Evolutionary conservation across 2,113 vertebrate species (phyloP).

Genomic region (Polypterus senegalus): DNA sequence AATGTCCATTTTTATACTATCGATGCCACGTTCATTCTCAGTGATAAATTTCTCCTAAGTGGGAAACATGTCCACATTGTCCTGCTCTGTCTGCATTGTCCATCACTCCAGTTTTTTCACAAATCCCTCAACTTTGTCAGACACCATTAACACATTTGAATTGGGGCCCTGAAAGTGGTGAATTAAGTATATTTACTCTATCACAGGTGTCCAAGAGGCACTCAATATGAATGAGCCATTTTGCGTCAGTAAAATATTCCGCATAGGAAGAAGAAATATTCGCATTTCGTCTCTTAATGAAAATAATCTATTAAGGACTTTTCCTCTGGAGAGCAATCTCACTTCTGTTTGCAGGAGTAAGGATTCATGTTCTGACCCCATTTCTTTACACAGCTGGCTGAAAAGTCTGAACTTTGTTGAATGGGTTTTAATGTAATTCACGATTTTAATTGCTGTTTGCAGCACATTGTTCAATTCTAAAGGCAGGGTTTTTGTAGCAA

Average conservation of each 20-base stretch:
- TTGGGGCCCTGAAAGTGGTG: not conserved
- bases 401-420: not conserved
- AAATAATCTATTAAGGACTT: not conserved
- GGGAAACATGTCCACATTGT: not conserved
- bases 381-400: not conserved
- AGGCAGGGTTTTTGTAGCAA: not conserved
- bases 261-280: not conserved
- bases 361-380: not conserved
- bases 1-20: not conserved
- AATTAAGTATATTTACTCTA: not conserved
- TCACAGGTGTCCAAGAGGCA: not conserved
- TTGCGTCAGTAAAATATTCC: not conserved
- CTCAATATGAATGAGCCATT: not conserved
- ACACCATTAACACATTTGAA: not conserved
- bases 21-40: not conserved
- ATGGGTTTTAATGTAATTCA: not conserved
- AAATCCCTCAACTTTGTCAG: not conserved
- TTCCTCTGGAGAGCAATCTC: not conserved
- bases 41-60: not conserved
- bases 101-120: not conserved
- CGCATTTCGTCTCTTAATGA: not conserved
- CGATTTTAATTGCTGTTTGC: not conserved
- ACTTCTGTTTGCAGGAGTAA: not conserved
- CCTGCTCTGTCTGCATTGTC: not conserved
- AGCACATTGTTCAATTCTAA: not conserved